phyloP scores from a whole-genome alignment of 2,888 invertebrate species.

The Tuberolachnus salignus region DNA sequence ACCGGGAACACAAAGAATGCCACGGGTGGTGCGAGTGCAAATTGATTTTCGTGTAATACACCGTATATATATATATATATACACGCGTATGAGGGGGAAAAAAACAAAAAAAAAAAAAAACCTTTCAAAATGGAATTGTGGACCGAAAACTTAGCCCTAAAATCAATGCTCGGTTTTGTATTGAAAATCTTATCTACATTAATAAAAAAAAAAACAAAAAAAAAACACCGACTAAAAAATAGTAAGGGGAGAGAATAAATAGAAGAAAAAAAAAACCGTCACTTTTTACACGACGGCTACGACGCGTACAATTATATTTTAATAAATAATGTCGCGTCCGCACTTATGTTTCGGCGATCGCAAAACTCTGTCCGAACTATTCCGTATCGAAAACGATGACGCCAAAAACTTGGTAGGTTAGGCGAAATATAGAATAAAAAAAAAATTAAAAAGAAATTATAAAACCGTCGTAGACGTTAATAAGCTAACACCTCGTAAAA shows the following conservation, averaged over 20 bases:
- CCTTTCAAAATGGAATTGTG: conserved; percentile 39
- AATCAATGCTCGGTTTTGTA: conserved; percentile 13
- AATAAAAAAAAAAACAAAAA: conserved; percentile 12
- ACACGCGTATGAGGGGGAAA: neutral
- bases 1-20: conserved; percentile 16
- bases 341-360: too few species aligned
- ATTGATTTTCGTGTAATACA: conserved; percentile 43
- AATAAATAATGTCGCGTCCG: neutral
- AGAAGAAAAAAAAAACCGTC: neutral
- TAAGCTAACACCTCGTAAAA: too few species aligned
- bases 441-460: too few species aligned
- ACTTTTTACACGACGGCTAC: neutral
- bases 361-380: too few species aligned
- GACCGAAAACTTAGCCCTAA: conserved; percentile 24
- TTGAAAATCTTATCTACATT: conserved; percentile 26
- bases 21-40: conserved; percentile 35
- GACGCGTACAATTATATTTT: neutral
- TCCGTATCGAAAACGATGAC: too few species aligned
- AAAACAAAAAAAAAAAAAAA: conserved; percentile 20
- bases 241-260: neutral
- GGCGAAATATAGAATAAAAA: too few species aligned
- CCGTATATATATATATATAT: neutral
- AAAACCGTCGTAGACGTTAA: too few species aligned
- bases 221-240: neutral
- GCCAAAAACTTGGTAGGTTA: too few species aligned